Base-by-base conservation (phyloP, 2,797 vertebrate species). In the Eremophila alpestris region DNA sequence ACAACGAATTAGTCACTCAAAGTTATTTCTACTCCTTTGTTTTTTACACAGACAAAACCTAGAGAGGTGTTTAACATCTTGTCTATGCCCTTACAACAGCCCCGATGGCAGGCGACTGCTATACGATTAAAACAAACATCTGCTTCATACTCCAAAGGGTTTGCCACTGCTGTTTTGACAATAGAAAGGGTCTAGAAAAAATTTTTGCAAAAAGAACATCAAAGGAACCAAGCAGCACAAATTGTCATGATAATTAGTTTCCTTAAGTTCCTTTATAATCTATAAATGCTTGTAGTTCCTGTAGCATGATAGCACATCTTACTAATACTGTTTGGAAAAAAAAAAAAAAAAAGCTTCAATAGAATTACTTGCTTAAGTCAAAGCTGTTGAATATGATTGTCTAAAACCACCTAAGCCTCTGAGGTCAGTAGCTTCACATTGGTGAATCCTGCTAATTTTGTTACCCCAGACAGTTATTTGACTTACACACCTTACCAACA, bases 131-230 rank as follows among this genome's bases (percentile, higher is more conserved):
- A 27, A 64, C 7, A 52, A 48, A 27, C 11, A 26, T 1, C 3
- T 14, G 10, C 34, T 38, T 58, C 12, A 12, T 21, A 48, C 9
- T 56, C 58, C 36, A 41, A 62, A 27, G 22, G 4, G 13, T 20
- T 45, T 14, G 1, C 29, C 11, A 5, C 20, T 49, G 3, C 17
- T 48, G 26, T 38, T 20, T 45, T 40, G 34, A 52, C n/a, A 92
- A 45, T 0, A 19, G 15, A 52, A 74, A 32, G 1, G 0, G 4
- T 14, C 48, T 41, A n/a, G 54, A 46, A 81, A 78, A 36, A 3
- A 0, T 5, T 30, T 69, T 34, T 56, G 10, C 24, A 11, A 22
- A 45, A 40, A 60, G 15, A 26, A 77, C 5, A 2, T n/a, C 16
- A 64, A 73, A 73, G 46, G 18, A 90, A 48, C 7, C 11, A 60